A percentile compares a stretch with the other conserved stretches of the same genome.
Conservation (phyloP, 2,113 vertebrate species). For the Spheniscus mendiculus region DNA sequence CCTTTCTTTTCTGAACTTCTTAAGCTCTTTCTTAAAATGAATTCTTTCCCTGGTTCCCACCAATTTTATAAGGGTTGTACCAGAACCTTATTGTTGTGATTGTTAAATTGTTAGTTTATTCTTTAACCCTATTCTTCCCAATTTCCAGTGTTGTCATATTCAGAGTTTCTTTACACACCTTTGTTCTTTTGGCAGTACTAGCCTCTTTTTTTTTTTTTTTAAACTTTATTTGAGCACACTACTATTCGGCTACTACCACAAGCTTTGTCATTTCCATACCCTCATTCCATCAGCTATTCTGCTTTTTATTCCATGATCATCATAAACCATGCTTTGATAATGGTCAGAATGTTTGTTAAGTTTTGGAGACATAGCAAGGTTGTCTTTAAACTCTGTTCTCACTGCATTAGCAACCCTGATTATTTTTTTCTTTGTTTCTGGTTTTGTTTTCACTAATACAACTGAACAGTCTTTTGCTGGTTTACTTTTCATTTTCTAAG, state of each 20-base stretch:
- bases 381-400: not conserved
- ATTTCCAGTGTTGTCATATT: not conserved
- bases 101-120: not conserved
- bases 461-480: not conserved
- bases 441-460: not conserved
- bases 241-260: not conserved
- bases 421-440: not conserved
- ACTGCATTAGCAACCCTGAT: not conserved
- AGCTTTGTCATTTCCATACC: not conserved
- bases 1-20: not conserved
- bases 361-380: not conserved
- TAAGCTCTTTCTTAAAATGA: not conserved
- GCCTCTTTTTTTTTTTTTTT: not conserved
- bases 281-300: not conserved
- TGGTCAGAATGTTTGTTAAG: not conserved
- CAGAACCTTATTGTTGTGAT: not conserved
- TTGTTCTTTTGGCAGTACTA: not conserved
- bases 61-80: not conserved
- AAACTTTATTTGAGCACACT: not conserved
- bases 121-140: not conserved
- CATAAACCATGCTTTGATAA: not conserved
- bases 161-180: not conserved
- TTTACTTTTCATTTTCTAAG: not conserved
- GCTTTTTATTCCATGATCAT: not conserved
- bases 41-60: not conserved